Conservation (phyloP, 2,888 invertebrate species). For the Ptychoptera contaminata region DNA sequence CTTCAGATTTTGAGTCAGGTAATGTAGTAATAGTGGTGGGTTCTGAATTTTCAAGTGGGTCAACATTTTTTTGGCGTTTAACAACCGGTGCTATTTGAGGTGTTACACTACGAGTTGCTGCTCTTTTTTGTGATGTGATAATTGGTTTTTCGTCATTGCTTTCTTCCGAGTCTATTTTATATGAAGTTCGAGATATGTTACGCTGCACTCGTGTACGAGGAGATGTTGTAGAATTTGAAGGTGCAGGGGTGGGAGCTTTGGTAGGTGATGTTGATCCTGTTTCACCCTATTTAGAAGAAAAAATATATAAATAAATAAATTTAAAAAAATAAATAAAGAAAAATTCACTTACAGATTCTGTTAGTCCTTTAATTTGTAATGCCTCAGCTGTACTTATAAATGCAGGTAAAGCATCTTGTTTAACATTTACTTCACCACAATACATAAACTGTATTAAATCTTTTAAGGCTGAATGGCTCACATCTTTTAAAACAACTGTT, state of each 20-base stretch:
- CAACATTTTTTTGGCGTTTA: conserved; percentile 33
- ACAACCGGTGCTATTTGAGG: conserved; percentile 15
- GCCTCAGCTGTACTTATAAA: conserved; percentile 58
- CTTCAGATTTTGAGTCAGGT: conserved; percentile 17
- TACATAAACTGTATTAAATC: conserved; percentile 58
- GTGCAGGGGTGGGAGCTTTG: conserved; percentile 44
- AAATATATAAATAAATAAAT: conserved; percentile 34
- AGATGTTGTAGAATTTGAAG: conserved; percentile 12
- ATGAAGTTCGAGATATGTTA: conserved; percentile 22
- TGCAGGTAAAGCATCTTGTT: conserved; percentile 53
- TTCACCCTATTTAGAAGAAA: conserved; percentile 44
- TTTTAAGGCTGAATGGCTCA: conserved; percentile 50
- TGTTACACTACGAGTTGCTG: conserved; percentile 23
- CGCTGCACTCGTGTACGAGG: conserved; percentile 22
- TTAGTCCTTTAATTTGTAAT: conserved; percentile 54
- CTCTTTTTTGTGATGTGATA: conserved; percentile 29
- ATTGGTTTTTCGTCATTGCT: conserved; percentile 42
- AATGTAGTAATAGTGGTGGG: conserved; percentile 39
- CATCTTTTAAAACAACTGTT: conserved; percentile 53
- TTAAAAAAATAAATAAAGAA: neutral
- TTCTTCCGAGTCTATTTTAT: conserved; percentile 50
- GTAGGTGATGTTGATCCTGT: conserved; percentile 48
- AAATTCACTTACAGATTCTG: conserved; percentile 39
- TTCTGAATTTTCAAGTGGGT: conserved; percentile 42
- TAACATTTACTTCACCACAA: conserved; percentile 55